Conservation (phyloP, 2,113 vertebrate genomes). For the Hemiscyllium ocellatum region DNA sequence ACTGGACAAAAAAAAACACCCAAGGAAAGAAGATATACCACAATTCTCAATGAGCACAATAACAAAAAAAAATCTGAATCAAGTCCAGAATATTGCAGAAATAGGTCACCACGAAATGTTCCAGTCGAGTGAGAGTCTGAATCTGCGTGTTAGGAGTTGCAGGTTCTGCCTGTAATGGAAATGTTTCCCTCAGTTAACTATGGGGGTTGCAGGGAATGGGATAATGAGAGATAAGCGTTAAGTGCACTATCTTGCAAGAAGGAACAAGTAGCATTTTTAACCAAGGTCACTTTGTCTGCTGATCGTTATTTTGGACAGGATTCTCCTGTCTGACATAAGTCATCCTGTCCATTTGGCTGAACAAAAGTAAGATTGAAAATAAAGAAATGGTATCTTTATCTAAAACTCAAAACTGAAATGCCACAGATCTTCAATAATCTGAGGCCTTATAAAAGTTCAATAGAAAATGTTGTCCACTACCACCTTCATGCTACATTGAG, state of each 20-base stretch:
- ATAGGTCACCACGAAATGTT: neutral
- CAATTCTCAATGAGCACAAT: neutral
- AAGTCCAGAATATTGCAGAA: neutral
- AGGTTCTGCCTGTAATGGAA: neutral
- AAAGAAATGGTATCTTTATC: neutral
- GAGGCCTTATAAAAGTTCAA: neutral
- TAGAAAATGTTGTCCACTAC: neutral
- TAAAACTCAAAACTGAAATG: neutral
- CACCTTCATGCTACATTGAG: neutral
- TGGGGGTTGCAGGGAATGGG: neutral
- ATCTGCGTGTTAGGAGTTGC: neutral
- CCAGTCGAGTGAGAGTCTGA: neutral
- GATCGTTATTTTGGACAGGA: neutral
- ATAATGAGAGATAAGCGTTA: neutral
- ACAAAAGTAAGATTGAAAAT: neutral
- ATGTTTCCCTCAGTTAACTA: neutral
- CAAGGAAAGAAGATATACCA: neutral
- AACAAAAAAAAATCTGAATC: neutral
- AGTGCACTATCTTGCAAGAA: neutral
- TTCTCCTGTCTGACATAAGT: neutral
- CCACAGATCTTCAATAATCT: neutral
- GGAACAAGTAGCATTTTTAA: neutral
- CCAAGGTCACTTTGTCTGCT: neutral
- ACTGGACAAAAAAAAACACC: constrained; percentile 54
- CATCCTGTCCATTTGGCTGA: neutral